Evolutionary conservation across 2,113 vertebrate species (phyloP).

Genomic region (Macrotis lagotis): DNA sequence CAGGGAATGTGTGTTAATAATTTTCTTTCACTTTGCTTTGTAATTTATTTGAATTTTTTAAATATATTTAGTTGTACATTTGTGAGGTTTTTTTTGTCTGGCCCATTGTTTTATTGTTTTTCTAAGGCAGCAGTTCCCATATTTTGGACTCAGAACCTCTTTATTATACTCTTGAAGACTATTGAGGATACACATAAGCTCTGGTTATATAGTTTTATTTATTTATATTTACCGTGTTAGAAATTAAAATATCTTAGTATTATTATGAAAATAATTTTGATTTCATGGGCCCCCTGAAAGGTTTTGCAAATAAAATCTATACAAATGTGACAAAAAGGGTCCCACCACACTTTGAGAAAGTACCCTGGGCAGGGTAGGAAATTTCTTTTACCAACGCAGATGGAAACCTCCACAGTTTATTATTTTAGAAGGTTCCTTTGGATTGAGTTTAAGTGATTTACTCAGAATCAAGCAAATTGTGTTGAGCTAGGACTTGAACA

Average conservation of each 20-base stretch:
- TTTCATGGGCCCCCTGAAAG: background rate
- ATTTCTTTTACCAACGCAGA: background rate
- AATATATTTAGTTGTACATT: too few species aligned
- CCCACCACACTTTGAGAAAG: background rate
- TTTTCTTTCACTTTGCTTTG: too few species aligned
- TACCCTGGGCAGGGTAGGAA: too few species aligned
- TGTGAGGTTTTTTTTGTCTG: background rate
- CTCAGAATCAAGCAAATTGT: too few species aligned
- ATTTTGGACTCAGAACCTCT: background rate
- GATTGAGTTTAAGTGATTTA: background rate
- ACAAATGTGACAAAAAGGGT: background rate
- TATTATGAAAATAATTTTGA: background rate
- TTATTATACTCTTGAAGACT: background rate
- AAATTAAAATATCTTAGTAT: background rate
- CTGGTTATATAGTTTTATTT: background rate
- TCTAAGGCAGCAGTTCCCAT: background rate
- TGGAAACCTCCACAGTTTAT: background rate
- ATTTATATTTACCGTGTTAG: background rate
- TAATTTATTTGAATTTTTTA: too few species aligned
- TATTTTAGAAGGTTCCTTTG: background rate
- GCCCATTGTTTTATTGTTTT: background rate
- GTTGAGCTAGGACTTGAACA: background rate
- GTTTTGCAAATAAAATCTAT: background rate
- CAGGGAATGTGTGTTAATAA: too few species aligned
- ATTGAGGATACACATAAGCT: background rate